Base-by-base conservation (phyloP, 2,113 vertebrate genomes). In the Colossoma macropomum region DNA sequence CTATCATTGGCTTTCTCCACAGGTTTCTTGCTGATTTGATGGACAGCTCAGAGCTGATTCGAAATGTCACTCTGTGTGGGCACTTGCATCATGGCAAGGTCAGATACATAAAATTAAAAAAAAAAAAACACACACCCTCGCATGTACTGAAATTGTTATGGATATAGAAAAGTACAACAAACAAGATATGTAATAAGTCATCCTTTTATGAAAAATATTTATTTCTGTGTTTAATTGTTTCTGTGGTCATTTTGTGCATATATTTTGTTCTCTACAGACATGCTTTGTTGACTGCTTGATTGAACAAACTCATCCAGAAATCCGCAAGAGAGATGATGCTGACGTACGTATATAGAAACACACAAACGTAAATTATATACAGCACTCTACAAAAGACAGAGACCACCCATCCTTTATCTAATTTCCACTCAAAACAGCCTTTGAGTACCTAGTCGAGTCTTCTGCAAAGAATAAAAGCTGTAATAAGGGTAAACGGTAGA, bases 81-180 rank as follows among this genome's bases (percentile, higher is more conserved):
- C 98, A 99, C 89, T 96, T 99, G 34, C 98, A 99, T 85, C 98
- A 99, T 0, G 98, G 98, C 89, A 99, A 99, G 96, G 98, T 98
- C 68, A 84, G 87, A 60, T 5, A 8, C 17, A 69, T 0, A 54
- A 1, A 60, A 17, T 27, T 12, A 17, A 59, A 12, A 17, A 17
- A n/a, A 10, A 13, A 70, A 52, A 52, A 52, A 52, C 1, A 50
- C 34, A 38, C n/a, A n/a, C n/a, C n/a, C n/a, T n/a, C n/a, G 7
- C 34, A 7, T 8, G 11, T 50, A 1, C 48, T 50, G 48, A 15
- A 10, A 50, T 50, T 50, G 48, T 50, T n/a, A n/a, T n/a, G n/a
- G n/a, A n/a, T n/a, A n/a, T n/a, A n/a, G n/a, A n/a, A n/a, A n/a
- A n/a, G n/a, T n/a, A n/a, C n/a, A n/a, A n/a, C n/a, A n/a, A n/a